Evolutionary conservation across 2,888 invertebrate genomes (phyloP), one percentile per base, ranked within the genome.

Genomic region (Drosophila infuscata): DNA sequence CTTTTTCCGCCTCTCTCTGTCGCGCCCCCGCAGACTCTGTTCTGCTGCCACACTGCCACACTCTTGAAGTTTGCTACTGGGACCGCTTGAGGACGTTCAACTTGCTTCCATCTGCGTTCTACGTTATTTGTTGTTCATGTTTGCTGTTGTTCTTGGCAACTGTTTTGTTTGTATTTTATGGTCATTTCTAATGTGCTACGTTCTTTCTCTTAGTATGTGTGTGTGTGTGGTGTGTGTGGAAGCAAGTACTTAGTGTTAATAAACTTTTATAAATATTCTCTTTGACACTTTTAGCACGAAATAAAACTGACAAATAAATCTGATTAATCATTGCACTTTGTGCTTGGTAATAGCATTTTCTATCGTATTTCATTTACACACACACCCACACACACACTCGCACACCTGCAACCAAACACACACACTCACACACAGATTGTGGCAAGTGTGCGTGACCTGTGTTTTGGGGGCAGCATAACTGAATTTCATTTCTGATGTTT

Each of bases 211-310:
- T 49, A 30, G 52, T 49, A 20, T 46, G 17, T 67, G 62, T 62
- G 53, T 67, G 58, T 69, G 54, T 69, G 54, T 38, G 41, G 58
- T 38, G 48, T 46, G 70, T 60, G 66, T 70, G 76, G 65, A 65
- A 59, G 51, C 43, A 75, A 89, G 85, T 86, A 89, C 85, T 86
- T 86, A 88, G 88, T 88, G 86, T 88, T 87, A 90, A 87, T 87
- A 90, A 87, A 87, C 87, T 87, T 87, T 87, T 87, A 82, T 90
- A 90, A 88, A 88, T 88, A 88, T 90, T 89, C 90, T 87, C 87
- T 90, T 88, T 90, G 87, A 88, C 87, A 90, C 87, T 88, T 88
- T 88, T 89, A 88, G 87, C 90, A 88, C 89, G 82, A 86, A 86
- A 88, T 88, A 88, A 88, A 88, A 88, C 84, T 88, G 90, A 88